These are phyloP conservation scores for Grapholita molesta DNA, from an alignment of 1,140 invertebrate genomes.

Conservation along the genomic window DNA sequence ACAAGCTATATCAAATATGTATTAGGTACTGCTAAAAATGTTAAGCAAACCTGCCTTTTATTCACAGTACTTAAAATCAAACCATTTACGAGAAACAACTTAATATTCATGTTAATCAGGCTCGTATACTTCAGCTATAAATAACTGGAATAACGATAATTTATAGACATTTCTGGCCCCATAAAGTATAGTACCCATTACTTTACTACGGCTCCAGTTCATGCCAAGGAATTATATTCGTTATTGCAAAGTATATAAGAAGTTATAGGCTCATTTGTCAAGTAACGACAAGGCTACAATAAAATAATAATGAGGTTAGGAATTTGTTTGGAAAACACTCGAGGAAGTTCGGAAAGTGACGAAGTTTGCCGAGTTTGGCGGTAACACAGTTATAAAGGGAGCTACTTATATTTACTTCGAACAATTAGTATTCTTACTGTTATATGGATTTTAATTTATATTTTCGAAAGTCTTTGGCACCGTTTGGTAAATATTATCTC, in stretches of 20 bases:
- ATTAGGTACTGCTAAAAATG: no score
- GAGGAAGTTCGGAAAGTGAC: neutral
- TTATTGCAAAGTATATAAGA: neutral
- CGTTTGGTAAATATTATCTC: no score
- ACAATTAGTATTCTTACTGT: neutral
- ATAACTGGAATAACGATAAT: neutral
- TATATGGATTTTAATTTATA: no score
- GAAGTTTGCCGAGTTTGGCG: neutral
- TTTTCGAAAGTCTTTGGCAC: no score
- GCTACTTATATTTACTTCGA: neutral
- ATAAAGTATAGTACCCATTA: neutral
- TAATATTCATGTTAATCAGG: neutral
- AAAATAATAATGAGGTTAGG: conserved; percentile 4
- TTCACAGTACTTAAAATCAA: neutral
- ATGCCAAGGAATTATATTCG: neutral
- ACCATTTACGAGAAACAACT: neutral
- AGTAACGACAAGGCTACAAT: neutral
- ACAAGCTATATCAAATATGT: no score
- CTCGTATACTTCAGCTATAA: neutral
- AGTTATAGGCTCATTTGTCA: neutral
- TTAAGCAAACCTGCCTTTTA: neutral
- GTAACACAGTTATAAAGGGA: neutral
- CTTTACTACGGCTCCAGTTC: neutral
- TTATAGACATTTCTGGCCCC: neutral
- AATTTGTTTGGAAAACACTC: conserved; percentile 4